Evolutionary conservation across 2,113 vertebrate species (phyloP).

Genomic region (Artemisiospiza belli): DNA sequence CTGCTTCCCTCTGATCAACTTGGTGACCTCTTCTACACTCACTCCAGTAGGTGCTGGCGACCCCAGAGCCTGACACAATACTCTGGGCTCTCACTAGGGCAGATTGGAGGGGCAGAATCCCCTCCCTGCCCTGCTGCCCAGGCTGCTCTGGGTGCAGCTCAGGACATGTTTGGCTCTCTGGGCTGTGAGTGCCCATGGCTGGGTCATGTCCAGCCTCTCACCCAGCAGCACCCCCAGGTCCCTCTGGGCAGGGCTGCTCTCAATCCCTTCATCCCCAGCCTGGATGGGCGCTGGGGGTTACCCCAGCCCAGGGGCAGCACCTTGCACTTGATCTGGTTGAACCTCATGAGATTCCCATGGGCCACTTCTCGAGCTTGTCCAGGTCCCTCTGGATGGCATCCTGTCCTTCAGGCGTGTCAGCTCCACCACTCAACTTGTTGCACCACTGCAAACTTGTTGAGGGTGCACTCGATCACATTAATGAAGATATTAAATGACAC

Average conservation of each 20-base stretch:
- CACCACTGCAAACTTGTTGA: background rate
- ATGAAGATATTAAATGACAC: background rate
- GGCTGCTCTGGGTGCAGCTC: accelerated
- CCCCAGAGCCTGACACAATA: background rate
- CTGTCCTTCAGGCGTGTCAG: background rate
- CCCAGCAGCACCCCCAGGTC: background rate
- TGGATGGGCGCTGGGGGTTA: accelerated
- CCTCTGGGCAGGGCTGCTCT: background rate
- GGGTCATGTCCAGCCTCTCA: background rate
- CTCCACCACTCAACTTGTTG: background rate
- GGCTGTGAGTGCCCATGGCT: accelerated
- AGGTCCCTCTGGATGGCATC: background rate
- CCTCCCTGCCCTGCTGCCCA: accelerated
- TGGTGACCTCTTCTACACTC: background rate
- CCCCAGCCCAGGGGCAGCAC: background rate
- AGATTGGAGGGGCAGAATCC: background rate
- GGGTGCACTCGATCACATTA: accelerated
- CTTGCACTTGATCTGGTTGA: background rate
- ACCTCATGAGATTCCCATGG: background rate
- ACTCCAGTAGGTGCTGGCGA: background rate
- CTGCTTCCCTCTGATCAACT: background rate
- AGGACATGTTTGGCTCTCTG: background rate
- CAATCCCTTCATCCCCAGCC: accelerated
- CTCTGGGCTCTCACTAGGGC: background rate
- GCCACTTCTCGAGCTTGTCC: accelerated